Evolutionary conservation across 2,888 invertebrate genomes (phyloP), one percentile per base, ranked within the genome.

Genomic region (Glyphotaelius pellucidus): DNA sequence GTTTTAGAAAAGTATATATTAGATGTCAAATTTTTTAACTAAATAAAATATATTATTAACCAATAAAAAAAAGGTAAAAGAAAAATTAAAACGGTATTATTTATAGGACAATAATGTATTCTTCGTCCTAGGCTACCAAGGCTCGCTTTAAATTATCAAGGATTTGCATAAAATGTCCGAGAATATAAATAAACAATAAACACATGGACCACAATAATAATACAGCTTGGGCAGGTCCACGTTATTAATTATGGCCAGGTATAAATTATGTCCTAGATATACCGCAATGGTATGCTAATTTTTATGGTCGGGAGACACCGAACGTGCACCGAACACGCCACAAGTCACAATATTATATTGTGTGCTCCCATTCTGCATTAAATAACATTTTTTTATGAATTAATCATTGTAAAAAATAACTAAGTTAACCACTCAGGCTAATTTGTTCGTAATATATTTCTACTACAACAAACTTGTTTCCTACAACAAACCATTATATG

Each of bases 201-300:
- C 19, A 12, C 12, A 81, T 81, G 30, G 67, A 32, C 81, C 81
- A 81, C 81, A 81, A 32, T 81, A 81, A 81, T 32, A 32, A 31
- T 32, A 31, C 31, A 1, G 32, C 15, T 19, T 5, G 32, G 81
- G 81, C 81, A 81, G 81, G 81, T 81, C 32, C 81, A 14, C 5
- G 67, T 19, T 81, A 81, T 81, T 81, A 81, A 81, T 81, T 81
- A 81, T 31, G 30, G 81, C 81, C 81, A 32, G 32, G 81, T 31
- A 81, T 67, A 81, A 81, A 32, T 81, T 81, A 81, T 81, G 30
- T 67, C 67, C 9, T n/a, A n/a, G 9, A 9, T 67, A 67, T 7
- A 67, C 67, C 67, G 67, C 81, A 11, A 32, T 31, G 81, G 30
- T 81, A 81, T 81, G 81, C 19, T 81, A 81, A 81, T 81, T 81